Evolutionary conservation across 2,888 invertebrate species (phyloP), one percentile per base, ranked within the genome.

Genomic region (Bursaphelenchus okinawaensis): DNA sequence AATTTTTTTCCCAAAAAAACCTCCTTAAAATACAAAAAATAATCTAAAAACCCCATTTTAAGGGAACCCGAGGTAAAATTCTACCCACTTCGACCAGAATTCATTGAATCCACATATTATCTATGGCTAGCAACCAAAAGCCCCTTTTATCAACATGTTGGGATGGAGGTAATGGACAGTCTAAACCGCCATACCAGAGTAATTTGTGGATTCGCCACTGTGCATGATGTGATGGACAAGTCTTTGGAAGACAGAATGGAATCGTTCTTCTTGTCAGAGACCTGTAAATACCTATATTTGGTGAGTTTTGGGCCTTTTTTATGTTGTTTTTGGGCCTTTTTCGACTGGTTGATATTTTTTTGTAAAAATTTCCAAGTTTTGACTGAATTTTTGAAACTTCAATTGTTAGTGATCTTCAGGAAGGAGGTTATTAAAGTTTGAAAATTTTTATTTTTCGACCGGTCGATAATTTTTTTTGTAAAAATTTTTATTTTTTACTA

Each of bases 91-190:
- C 79, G 88, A 19, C 88, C 88, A 20, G 88, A 88, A 76, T 84
- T 88, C 52, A 85, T 87, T 1, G 88, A 88, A 82, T 87, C 87
- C 1, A 88, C 88, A 1, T 88, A 88, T 81, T 83, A 87, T 31
- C 83, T 88, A 8, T 88, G 87, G 76, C 85, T 83, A 74, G 88
- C 88, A 2, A 88, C 88, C 0, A 87, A 86, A 78, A 88, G 87
- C 80, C 88, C 88, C 24, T 88, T 88, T 78, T 88, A 88, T 81
- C 84, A 88, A 57, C 87, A 88, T 81, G 88, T 88, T 23, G 88
- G 88, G 8, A 79, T 84, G 61, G 87, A 88, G 66, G 87, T 88
- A 55, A 81, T 88, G 55, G 83, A 86, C 20, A 76, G 77, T 7
- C 50, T 82, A 20, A 78, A 82, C 57, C 54, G 63, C 22, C 75